These are phyloP conservation scores for Drosophila monieri DNA, from an alignment of 2,888 invertebrate genomes.

Conservation along the genomic window DNA sequence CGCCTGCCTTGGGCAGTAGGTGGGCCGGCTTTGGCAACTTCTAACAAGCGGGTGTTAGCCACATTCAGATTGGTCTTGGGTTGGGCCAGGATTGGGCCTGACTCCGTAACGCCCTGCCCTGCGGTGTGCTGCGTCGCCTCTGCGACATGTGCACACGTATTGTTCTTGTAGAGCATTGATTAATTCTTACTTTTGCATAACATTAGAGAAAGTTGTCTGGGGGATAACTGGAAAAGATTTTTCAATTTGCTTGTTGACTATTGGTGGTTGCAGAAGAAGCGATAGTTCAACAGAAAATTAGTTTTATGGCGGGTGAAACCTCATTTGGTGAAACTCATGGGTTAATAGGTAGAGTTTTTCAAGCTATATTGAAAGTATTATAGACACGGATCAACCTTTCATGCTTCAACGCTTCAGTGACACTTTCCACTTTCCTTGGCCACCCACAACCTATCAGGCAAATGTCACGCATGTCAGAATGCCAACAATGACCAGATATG, in stretches of 20 bases:
- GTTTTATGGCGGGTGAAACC: conserved; percentile 37
- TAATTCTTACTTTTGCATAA: conserved; percentile 79
- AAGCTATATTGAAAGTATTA: background rate
- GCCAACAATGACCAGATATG: conserved; percentile 69
- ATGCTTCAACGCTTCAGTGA: conserved; percentile 21
- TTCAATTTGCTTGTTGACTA: conserved; percentile 39
- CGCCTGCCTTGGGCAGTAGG: conserved; percentile 63
- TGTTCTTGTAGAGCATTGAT: conserved; percentile 82
- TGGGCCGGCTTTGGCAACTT: conserved; percentile 42
- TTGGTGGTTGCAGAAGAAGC: conserved; percentile 11
- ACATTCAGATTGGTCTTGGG: conserved; percentile 38
- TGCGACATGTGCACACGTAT: conserved; percentile 73
- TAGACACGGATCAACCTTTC: conserved; percentile 48
- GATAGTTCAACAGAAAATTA: conserved; percentile 40
- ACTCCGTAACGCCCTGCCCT: conserved; percentile 34
- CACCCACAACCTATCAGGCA: conserved; percentile 42
- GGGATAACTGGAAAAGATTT: conserved; percentile 33
- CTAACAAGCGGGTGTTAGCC: conserved; percentile 75
- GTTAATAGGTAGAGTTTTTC: background rate
- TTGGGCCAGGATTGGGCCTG: conserved; percentile 15
- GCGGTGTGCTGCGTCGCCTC: conserved; percentile 46
- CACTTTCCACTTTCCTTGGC: conserved; percentile 42
- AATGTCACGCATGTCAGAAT: conserved; percentile 70
- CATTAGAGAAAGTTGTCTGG: conserved; percentile 69
- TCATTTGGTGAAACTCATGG: background rate